A percentile compares a stretch with the other conserved stretches of the same genome.
Conservation (phyloP, 2,888 invertebrate genomes). For the Tetramorium bicarinatum region DNA sequence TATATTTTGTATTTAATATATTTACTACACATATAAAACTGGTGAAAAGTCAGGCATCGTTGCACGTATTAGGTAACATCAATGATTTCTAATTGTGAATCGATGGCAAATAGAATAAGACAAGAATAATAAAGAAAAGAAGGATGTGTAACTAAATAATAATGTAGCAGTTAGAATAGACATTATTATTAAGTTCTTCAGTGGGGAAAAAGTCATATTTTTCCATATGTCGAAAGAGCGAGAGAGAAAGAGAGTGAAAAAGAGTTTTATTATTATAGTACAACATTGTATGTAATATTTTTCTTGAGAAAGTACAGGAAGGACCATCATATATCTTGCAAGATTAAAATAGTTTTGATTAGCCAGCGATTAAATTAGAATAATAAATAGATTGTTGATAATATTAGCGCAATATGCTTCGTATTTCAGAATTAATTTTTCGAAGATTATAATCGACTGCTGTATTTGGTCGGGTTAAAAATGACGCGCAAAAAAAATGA, state of each 20-base stretch:
- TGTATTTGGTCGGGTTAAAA: not conserved
- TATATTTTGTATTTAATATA: constrained; percentile 1
- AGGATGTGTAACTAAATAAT: constrained; percentile 15
- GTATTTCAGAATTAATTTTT: constrained; percentile 25
- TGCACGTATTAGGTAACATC: not conserved
- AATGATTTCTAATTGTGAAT: constrained; percentile 22
- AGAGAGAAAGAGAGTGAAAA: not conserved
- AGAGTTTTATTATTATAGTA: constrained; percentile 35
- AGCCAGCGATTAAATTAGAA: constrained; percentile 4
- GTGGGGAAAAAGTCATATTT: constrained; percentile 39
- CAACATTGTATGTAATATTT: constrained; percentile 17
- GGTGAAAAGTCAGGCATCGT: not conserved
- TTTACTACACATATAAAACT: not conserved
- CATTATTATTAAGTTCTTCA: constrained; percentile 28
- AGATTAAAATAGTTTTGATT: constrained; percentile 25
- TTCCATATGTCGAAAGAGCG: constrained; percentile 20
- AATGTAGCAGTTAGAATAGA: constrained; percentile 28
- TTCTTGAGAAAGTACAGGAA: constrained; percentile 18
- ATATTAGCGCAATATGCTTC: not conserved
- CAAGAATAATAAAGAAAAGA: not conserved
- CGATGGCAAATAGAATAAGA: constrained; percentile 18
- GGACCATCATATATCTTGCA: constrained; percentile 4
- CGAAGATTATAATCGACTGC: not conserved
- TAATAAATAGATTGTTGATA: constrained; percentile 12
- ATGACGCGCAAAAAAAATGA: not conserved